Evolutionary conservation across 2,888 invertebrate species (phyloP).

Genomic region (Seladonia tumulorum): DNA sequence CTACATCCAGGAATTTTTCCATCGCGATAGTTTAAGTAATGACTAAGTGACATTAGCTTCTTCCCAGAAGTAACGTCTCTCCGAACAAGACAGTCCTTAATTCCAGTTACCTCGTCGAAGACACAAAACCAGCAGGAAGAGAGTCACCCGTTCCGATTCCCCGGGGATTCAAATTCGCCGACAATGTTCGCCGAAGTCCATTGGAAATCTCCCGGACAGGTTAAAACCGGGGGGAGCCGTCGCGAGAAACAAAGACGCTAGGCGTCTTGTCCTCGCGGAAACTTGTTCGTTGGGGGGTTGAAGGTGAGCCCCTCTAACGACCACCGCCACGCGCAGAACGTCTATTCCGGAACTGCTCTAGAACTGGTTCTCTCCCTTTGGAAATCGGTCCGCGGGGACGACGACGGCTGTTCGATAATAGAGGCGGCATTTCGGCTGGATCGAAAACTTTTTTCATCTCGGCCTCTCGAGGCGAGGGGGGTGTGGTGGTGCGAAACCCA

Average conservation of each 20-base stretch:
- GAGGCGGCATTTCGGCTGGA: conserved; percentile 64
- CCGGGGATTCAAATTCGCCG: neutral
- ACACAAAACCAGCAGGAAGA: neutral
- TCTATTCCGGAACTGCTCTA: neutral
- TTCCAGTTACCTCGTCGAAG: neutral
- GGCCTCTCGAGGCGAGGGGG: neutral
- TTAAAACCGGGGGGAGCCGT: conserved; percentile 28
- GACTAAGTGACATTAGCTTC: too few relatives aligned
- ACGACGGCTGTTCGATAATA: conserved; percentile 58
- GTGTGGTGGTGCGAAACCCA: conserved; percentile 36
- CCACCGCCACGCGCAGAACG: neutral
- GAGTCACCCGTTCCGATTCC: neutral
- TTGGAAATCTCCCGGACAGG: conserved; percentile 16
- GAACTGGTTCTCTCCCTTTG: neutral
- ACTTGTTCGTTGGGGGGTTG: neutral
- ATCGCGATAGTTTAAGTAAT: too few relatives aligned
- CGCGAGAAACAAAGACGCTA: conserved; percentile 36
- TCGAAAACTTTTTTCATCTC: conserved; percentile 75
- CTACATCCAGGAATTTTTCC: neutral
- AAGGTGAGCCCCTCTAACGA: neutral
- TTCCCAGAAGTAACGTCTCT: too few relatives aligned
- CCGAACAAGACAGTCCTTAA: neutral
- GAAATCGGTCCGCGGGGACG: conserved; percentile 45
- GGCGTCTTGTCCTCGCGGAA: neutral
- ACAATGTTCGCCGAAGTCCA: conserved; percentile 12